A percentile compares a stretch with the other conserved stretches of the same genome.
Conservation (phyloP, 2,797 vertebrate genomes). For the Periparus ater region DNA sequence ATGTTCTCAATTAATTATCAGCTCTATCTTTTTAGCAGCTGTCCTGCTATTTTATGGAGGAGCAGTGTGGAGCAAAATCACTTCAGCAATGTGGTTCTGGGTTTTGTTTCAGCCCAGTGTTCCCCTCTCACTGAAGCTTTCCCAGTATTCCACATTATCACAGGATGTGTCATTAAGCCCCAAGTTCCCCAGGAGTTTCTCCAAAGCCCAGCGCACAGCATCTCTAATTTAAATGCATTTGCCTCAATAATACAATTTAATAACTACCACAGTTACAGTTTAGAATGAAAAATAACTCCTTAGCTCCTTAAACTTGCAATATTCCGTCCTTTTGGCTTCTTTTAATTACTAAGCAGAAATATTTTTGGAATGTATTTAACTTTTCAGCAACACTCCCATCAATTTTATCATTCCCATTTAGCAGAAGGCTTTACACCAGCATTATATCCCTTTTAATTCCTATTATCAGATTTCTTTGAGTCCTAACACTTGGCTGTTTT, state of each 20-base stretch:
- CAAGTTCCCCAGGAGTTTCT: conserved; percentile 39
- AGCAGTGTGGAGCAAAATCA: neutral
- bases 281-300: conserved; percentile 40
- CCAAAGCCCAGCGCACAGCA: neutral
- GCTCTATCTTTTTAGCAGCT: neutral
- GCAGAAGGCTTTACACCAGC: neutral
- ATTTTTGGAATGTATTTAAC: conserved; percentile 25
- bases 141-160: neutral
- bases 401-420: neutral
- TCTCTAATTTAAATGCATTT: conserved; percentile 46
- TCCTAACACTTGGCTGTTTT: neutral
- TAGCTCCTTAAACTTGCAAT: conserved; percentile 18
- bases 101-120: neutral
- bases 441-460: neutral
- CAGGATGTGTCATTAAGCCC: neutral
- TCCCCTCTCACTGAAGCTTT: neutral
- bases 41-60: neutral
- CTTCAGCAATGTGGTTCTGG: neutral
- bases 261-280: conserved; percentile 35
- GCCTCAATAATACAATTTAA: conserved; percentile 49
- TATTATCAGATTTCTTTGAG: conserved; percentile 1
- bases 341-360: conserved; percentile 20
- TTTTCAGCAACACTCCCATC: neutral
- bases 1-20: conserved; percentile 1
- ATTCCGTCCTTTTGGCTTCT: neutral